A percentile compares a stretch with the other conserved stretches of the same genome.
Conservation (phyloP, 1,140 invertebrate genomes). For the Trichonephila clavata region DNA sequence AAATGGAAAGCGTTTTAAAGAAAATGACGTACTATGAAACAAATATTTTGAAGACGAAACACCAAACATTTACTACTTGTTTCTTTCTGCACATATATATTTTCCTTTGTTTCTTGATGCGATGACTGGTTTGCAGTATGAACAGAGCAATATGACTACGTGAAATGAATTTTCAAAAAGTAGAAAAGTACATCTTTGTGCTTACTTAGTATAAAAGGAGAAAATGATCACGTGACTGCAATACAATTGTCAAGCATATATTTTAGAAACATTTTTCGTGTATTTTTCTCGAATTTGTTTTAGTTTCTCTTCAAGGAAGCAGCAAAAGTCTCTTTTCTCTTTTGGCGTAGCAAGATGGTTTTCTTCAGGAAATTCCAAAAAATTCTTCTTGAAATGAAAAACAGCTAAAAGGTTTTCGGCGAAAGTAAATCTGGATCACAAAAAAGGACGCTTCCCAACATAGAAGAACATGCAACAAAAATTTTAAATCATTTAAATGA, state of each 20-base stretch:
- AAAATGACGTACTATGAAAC: no score
- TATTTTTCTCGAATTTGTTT: neutral
- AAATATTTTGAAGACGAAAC: neutral
- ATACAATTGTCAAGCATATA: conserved; percentile 41
- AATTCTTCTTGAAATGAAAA: no score
- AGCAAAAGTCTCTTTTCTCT: neutral
- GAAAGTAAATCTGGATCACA: no score
- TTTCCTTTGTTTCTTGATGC: neutral
- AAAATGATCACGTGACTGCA: conserved; percentile 59
- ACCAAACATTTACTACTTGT: neutral
- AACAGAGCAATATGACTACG: neutral
- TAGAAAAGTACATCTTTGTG: no score
- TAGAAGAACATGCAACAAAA: no score
- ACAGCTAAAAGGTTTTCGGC: no score
- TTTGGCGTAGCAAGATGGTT: no score
- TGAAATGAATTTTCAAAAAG: neutral
- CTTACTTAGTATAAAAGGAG: neutral
- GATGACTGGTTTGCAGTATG: neutral
- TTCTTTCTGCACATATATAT: neutral
- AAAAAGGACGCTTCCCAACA: no score
- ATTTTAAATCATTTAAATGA: no score
- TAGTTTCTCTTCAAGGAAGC: neutral
- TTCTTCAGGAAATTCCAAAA: no score
- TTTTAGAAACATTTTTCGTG: conserved; percentile 30
- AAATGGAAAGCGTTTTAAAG: no score